phyloP scores from a whole-genome alignment of 1,140 invertebrate species.

The Sitophilus oryzae region DNA sequence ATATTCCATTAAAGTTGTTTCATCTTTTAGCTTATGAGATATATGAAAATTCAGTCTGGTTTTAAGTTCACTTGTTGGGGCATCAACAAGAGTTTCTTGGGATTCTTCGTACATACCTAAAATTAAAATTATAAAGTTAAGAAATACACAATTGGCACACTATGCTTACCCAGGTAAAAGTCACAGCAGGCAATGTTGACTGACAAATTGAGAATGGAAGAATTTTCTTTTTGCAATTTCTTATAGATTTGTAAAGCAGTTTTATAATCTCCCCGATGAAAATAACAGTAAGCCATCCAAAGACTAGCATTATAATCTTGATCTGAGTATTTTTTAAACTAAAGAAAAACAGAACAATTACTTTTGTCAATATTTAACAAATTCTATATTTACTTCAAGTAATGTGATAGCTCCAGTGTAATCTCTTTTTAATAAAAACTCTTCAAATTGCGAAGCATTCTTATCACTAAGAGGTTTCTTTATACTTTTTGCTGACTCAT shows the following conservation, averaged over 20 bases:
- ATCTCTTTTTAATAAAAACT: constrained; percentile 83
- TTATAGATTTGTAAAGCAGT: constrained; percentile 74
- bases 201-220: constrained; percentile 50
- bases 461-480: constrained; percentile 32
- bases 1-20: constrained; percentile 72
- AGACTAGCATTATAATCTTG: constrained; percentile 50
- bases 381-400: constrained; percentile 63
- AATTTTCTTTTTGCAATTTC: constrained; percentile 42
- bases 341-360: constrained; percentile 20
- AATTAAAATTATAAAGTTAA: constrained; percentile 24
- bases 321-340: constrained; percentile 40
- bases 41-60: constrained; percentile 87
- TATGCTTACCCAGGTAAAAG: constrained; percentile 79
- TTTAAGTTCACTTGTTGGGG: constrained; percentile 59
- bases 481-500: constrained; percentile 15
- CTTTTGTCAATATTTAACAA: constrained; percentile 2
- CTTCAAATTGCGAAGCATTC: constrained; percentile 75
- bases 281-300: constrained; percentile 92
- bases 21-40: constrained; percentile 86
- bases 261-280: constrained; percentile 92
- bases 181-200: constrained; percentile 90
- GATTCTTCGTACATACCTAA: constrained; percentile 61
- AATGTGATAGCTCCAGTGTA: constrained; percentile 91
- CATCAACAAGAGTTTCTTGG: constrained; percentile 55
- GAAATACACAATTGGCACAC: constrained; percentile 38